Conservation (phyloP, 2,888 invertebrate genomes). For the Masnerella sp. region DNA sequence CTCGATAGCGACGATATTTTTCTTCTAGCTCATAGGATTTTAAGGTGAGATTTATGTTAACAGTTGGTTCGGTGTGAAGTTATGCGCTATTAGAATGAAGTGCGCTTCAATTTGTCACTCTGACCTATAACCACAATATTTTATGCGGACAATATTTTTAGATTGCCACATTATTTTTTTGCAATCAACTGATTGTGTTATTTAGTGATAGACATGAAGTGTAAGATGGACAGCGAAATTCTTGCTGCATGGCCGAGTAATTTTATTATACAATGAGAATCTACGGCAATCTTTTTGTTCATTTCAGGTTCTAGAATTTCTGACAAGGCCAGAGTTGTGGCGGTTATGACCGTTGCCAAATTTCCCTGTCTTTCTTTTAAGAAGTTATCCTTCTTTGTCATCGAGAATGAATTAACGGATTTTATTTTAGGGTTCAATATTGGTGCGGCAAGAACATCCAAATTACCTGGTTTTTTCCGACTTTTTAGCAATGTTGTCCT, state of each 20-base stretch:
- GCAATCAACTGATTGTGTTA: no score
- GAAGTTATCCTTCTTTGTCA: constrained; percentile 3
- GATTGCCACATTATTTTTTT: no score
- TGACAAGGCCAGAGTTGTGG: neutral
- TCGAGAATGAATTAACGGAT: neutral
- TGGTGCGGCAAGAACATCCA: neutral
- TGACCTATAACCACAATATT: no score
- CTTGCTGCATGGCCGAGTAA: neutral
- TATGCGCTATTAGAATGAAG: no score
- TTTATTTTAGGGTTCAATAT: constrained; percentile 1
- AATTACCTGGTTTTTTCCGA: constrained; percentile 5
- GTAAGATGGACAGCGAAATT: no score
- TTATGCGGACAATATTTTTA: no score
- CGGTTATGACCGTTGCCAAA: neutral
- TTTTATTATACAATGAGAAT: neutral
- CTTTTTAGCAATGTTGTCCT: neutral
- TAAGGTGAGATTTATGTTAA: no score
- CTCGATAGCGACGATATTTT: no score
- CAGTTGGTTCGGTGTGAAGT: no score
- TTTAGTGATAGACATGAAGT: no score
- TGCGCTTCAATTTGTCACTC: no score
- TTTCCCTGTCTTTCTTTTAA: neutral
- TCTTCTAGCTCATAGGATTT: no score
- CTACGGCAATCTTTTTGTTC: neutral
- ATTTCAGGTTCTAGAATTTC: neutral